Evolutionary conservation across 1,140 invertebrate genomes (phyloP), one percentile per base, ranked within the genome.

Genomic region (Ostrea denselamellosa): DNA sequence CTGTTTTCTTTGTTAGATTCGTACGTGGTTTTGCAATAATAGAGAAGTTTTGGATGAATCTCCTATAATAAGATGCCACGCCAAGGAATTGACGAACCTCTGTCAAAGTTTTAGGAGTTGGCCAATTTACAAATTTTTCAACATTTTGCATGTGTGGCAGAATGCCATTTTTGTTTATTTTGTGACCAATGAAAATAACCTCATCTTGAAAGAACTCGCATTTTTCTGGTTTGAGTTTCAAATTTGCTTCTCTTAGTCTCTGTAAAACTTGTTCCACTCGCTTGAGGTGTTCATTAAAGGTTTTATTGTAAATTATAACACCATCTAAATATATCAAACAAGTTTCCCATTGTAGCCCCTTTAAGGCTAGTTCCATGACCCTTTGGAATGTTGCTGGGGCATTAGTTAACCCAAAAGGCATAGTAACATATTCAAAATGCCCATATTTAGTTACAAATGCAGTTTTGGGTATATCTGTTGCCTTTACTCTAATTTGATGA

Each of bases 351-450:
- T 85, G 86, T n/a, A 89, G 86, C 12, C 90, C 90, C 22, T 71
- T 65, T 86, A 91, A 85, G 4, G 91, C 85, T 12, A 87, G 62
- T n/a, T 91, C 86, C 87, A 94, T 92, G 10, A 89, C 71, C 85
- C 91, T 58, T 86, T 91, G 85, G 89, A 93, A 93, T 19, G 90
- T 90, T 44, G 85, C 89, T 12, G 88, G 87, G 58, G 54, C 86
- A 85, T 89, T 92, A 19, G 34, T 71, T 8, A 93, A 83, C 9
- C 90, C 88, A 85, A 93, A 92, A 71, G 89, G 89, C 85, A 92
- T 85, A 4, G 81, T 53, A 25, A n/a, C 85, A 83, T 89, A 90
- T 87, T 90, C 44, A 84, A 51, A 90, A 25, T 88, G 53, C 7
- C 88, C 90, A 83, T 87, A 77, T 28, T 22, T 85, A 51, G 87